Percentiles rank a stretch among this genome's conserved stretches.
phyloP scores from a whole-genome alignment of 2,113 vertebrate genomes.

The Rhegmatorhina hoffmannsi region DNA sequence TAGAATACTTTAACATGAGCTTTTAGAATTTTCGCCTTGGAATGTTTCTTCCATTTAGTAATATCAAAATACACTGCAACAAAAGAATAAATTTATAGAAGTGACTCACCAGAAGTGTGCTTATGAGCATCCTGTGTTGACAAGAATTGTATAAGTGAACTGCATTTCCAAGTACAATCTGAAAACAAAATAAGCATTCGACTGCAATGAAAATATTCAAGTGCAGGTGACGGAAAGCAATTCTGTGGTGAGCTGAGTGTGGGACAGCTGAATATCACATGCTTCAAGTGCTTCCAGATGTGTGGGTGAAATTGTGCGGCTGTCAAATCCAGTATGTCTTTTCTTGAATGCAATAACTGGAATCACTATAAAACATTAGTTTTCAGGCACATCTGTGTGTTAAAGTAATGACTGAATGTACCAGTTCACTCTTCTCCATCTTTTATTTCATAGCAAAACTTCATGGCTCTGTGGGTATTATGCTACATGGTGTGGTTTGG shows the following conservation, averaged over 20 bases:
- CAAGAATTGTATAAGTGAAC: neutral
- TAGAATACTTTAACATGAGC: neutral
- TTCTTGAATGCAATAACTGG: neutral
- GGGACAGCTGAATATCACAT: neutral
- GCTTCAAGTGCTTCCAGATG: conserved; percentile 9
- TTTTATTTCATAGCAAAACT: neutral
- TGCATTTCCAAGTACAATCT: neutral
- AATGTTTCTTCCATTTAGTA: neutral
- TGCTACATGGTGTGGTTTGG: neutral
- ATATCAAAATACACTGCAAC: neutral
- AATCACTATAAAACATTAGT: neutral
- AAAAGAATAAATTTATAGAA: neutral
- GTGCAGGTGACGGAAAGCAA: neutral
- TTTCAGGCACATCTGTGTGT: neutral
- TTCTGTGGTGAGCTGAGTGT: neutral
- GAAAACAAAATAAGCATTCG: neutral
- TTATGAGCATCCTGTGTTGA: neutral
- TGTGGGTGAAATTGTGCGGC: neutral
- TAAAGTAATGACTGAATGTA: neutral
- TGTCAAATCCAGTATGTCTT: neutral
- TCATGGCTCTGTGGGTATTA: neutral
- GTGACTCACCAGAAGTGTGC: neutral
- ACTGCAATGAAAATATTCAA: neutral
- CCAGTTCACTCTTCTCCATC: neutral
- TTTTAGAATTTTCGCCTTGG: neutral